Base-by-base conservation (phyloP, 2,797 vertebrate species). In the Diplodus puntazzo region DNA sequence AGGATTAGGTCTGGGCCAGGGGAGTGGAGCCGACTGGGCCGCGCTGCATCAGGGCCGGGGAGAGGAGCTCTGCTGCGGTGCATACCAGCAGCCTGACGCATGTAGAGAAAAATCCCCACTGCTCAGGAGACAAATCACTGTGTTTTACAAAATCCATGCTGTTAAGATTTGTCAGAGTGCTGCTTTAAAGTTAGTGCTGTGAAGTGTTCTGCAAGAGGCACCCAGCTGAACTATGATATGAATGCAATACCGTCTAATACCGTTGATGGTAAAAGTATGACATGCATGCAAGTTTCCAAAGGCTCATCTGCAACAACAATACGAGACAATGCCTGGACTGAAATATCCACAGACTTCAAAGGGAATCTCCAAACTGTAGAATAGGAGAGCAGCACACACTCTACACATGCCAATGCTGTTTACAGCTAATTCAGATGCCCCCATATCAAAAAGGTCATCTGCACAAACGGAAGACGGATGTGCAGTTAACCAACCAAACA, bases 61-160 rank as follows among this genome's bases (percentile, higher is more conserved):
- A 87, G 84, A 81, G 61, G 75, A 78, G 82, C 75, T 59, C 54
- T 11, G 65, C 83, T 83, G 66, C 39, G 58, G 34, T 69, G 48
- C 92, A 94, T 94, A 94, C 92, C 92, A 92, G 85, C 73, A 52
- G 78, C 57, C 81, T 93, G 92, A 93, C 89, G 79, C 91, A 92
- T 81, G 4, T 57, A 34, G 49, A 79, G 78, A 83, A 81, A 91
- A 93, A 86, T 88, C 92, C 88, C 88, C 57, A 14, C 23, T 6
- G n/a, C 21, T 77, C 75, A 54, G 70, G 39, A 74, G 61, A 74
- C 69, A 72, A 84, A 81, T 86, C 46, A 48, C 62, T 16, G 23
- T 42, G 62, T 65, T 84, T 80, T 61, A 64, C 25, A 78, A 81
- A 75, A 75, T 48, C 48, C n/a, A 21, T 13, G 27, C 45, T 23